These are phyloP conservation scores for Hydrozoanthus gracilis DNA, from an alignment of 92 coral and sea anemone species.

Conservation along the genomic window DNA sequence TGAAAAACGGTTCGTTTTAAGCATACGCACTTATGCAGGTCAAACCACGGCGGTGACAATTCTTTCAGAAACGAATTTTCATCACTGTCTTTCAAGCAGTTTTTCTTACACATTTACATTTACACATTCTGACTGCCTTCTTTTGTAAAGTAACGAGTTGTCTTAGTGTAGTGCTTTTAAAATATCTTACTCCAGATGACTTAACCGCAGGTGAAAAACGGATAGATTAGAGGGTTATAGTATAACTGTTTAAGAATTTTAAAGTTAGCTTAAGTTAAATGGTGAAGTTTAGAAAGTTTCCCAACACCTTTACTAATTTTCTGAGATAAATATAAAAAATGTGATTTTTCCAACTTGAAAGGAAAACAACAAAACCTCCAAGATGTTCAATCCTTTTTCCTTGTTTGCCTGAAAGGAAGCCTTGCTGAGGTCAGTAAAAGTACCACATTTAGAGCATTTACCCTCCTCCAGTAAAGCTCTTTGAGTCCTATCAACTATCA, in stretches of 20 bases:
- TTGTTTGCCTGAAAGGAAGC: constrained; percentile 14
- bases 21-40: too few relatives aligned
- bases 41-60: too few relatives aligned
- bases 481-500: too few relatives aligned
- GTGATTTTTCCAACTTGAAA: constrained; percentile 12
- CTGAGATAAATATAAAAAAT: constrained; percentile 19
- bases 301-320: constrained; percentile 23
- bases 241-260: constrained; percentile 15
- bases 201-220: too few relatives aligned
- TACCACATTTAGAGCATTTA: constrained; percentile 20
- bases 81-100: too few relatives aligned
- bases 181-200: constrained; percentile 16
- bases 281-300: constrained; percentile 15
- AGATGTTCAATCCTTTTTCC: constrained; percentile 13
- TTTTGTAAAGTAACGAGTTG: constrained; percentile 20
- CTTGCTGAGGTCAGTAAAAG: constrained; percentile 18
- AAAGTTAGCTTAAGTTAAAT: constrained; percentile 15
- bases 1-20: too few relatives aligned
- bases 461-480: constrained; percentile 25
- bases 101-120: too few relatives aligned
- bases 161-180: constrained; percentile 21
- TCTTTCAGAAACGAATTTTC: too few relatives aligned
- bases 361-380: constrained; percentile 10
- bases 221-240: constrained; percentile 5
- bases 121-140: too few relatives aligned